A percentile compares a stretch with the other conserved stretches of the same genome.
Conservation (phyloP, 2,888 invertebrate genomes). For the Nymphalis polychloros region DNA sequence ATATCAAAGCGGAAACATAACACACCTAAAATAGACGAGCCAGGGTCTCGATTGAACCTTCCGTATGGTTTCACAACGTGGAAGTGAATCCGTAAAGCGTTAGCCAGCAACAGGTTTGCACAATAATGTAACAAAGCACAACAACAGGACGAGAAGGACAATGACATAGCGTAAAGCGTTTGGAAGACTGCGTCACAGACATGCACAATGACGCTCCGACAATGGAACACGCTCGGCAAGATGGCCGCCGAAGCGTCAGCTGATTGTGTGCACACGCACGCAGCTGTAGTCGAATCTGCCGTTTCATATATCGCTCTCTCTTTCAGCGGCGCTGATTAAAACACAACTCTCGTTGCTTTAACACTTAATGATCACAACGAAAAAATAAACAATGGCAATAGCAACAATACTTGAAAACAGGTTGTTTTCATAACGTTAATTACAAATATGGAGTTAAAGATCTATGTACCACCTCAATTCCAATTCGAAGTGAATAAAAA, state of each 20-base stretch:
- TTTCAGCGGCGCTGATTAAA: conserved; percentile 43
- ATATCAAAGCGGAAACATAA: conserved; percentile 61
- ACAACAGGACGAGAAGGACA: conserved; percentile 59
- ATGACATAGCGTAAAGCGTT: conserved; percentile 74
- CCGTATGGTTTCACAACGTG: conserved; percentile 63
- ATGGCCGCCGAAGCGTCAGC: conserved; percentile 78
- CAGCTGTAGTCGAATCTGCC: conserved; percentile 58
- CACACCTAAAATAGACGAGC: conserved; percentile 71
- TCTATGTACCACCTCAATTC: too few relatives aligned
- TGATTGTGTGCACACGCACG: conserved; percentile 76
- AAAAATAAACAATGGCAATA: not conserved
- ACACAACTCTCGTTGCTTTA: conserved; percentile 31
- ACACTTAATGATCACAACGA: conserved; percentile 17
- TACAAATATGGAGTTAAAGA: not conserved
- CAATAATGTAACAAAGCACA: conserved; percentile 50
- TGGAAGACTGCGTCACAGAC: conserved; percentile 69
- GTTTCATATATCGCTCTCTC: conserved; percentile 64
- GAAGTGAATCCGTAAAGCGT: conserved; percentile 48
- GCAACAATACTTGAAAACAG: conserved; percentile 2
- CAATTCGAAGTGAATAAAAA: too few relatives aligned
- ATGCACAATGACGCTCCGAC: conserved; percentile 72
- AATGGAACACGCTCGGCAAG: conserved; percentile 72
- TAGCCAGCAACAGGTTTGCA: conserved; percentile 50
- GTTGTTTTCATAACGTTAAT: not conserved
- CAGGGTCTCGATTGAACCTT: conserved; percentile 67